Evolutionary conservation across 2,888 invertebrate genomes (phyloP), one percentile per base, ranked within the genome.

Genomic region (Penaeus monodon): DNA sequence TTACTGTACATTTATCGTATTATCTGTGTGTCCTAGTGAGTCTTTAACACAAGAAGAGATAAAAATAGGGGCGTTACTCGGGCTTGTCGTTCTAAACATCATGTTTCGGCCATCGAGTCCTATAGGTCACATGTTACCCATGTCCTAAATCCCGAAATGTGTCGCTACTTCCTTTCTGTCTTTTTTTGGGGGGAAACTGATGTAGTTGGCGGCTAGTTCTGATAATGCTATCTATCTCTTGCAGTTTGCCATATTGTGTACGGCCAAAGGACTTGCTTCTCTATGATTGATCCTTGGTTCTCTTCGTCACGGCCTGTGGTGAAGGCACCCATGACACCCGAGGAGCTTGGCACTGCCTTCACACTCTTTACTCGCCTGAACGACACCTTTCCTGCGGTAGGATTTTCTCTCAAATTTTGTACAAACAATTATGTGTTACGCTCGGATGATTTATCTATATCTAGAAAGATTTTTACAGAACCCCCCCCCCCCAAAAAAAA

Each of bases 361-460:
- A 80, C 74, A 7, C 88, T 88, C 80, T 88, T 80, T 80, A 88
- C 88, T 0, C 29, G 83, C 0, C 80, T 74, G 20, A 88, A 88
- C 68, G n/a, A 80, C 24, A 84, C 76, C 10, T 64, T 84, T n/a
- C 84, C 88, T 17, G 88, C 81, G 66, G 88, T 88, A 33, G 81
- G 80, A 73, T 64, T 80, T 17, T 0, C n/a, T 12, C 2, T 57
- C 27, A 17, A 0, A 17, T 10, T n/a, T n/a, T 12, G 22, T 14
- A 4, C n/a, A 33, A 24, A 24, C 44, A 22, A 0, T 27, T 27
- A 7, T 33, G 76, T n/a, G 20, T 12, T 14, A 44, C 27, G 20
- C 44, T 24, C n/a, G 33, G 44, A 76, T 3, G 27, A 22, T 20
- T 17, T 14, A 57, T 57, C 14, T 57, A 57, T 14, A 20, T 17